Base-by-base conservation (phyloP, 2,888 invertebrate genomes). In the Dione juno region DNA sequence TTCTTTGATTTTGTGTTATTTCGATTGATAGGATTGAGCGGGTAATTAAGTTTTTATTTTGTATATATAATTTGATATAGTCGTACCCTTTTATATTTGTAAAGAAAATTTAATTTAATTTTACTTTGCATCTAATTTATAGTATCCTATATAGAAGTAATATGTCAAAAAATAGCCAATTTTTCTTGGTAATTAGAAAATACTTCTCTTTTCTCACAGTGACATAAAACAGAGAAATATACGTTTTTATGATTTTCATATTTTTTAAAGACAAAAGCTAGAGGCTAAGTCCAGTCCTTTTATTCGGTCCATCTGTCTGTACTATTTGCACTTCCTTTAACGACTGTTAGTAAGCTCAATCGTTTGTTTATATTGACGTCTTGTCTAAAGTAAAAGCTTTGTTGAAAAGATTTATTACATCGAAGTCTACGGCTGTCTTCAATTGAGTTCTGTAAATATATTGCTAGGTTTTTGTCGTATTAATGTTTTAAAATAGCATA, bases 401-500 rank as follows among this genome's bases (percentile, higher is more conserved):
- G 64, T 69, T 59, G 59, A 35, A 61, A 66, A 73, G 72, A 70
- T 72, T 72, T 67, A 73, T 70, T 65, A 48, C 63, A 64, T 58
- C 48, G 45, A 68, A 45, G 57, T 53, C 43, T 52, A 64, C 52
- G 53, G 41, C 68, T 45, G 66, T 61, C 64, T 64, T 64, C 54
- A 41, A 58, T 48, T 58, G 21, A 14, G 69, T 35, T 8, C 57
- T 28, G 9, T n/a, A 63, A 53, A 68, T 61, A 63, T 45, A 61
- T 63, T 13, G 69, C 37, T 58, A 48, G 57, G 64, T 64, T 43
- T 45, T 57, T 16, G 48, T 65, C 57, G 16, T 48, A 10, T 50
- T 48, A 40, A 14, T 13, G 3, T 28, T 61, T n/a, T n/a, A 16
- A 16, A 21, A 50, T 16, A 48, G n/a, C n/a, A 48, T 48, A 48